phyloP scores from a whole-genome alignment of 2,888 invertebrate genomes.

The Drosophila pullipes region DNA sequence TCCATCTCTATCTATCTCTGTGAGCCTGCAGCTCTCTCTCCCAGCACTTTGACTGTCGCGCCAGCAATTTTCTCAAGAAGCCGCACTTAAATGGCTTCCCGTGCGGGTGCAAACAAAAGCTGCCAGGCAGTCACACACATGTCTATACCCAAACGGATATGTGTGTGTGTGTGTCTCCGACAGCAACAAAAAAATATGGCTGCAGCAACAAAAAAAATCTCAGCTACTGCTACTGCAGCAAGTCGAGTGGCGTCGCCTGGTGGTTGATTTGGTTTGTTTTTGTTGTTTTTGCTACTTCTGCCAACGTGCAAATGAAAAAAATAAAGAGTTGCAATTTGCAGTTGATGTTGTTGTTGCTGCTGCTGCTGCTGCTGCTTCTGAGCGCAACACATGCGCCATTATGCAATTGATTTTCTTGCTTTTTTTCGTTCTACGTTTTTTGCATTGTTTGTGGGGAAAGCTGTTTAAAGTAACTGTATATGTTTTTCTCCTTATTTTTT shows the following conservation, averaged over 20 bases:
- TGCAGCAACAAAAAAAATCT: slow-evolving; percentile 70
- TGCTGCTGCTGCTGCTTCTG: slow-evolving; percentile 42
- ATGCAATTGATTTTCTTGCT: slow-evolving; percentile 81
- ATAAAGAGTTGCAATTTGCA: slow-evolving; percentile 74
- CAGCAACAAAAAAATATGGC: slow-evolving; percentile 66
- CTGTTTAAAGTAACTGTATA: slow-evolving; percentile 44
- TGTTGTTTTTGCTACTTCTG: slow-evolving; percentile 43
- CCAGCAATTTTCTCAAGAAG: slow-evolving; percentile 83
- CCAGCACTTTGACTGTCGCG: slow-evolving; percentile 49
- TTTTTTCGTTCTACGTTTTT: slow-evolving; percentile 42
- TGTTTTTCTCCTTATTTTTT: slow-evolving; percentile 13
- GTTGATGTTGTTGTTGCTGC: slow-evolving; percentile 32
- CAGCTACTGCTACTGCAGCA: slow-evolving; percentile 50
- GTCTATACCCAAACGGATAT: slow-evolving; percentile 19
- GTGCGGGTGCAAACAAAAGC: slow-evolving; percentile 77
- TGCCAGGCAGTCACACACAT: slow-evolving; percentile 48
- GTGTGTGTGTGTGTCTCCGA: slow-evolving; percentile 54
- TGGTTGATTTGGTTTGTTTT: slow-evolving; percentile 59
- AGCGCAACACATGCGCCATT: slow-evolving; percentile 81
- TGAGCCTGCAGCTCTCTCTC: background rate
- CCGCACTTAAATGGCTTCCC: slow-evolving; percentile 84
- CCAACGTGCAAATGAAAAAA: slow-evolving; percentile 61
- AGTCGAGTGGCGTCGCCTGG: slow-evolving; percentile 65
- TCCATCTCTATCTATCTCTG: slow-evolving; percentile 1
- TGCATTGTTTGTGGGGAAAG: slow-evolving; percentile 59